phyloP scores from a whole-genome alignment of 2,797 vertebrate species.

The Danio kyathit region DNA sequence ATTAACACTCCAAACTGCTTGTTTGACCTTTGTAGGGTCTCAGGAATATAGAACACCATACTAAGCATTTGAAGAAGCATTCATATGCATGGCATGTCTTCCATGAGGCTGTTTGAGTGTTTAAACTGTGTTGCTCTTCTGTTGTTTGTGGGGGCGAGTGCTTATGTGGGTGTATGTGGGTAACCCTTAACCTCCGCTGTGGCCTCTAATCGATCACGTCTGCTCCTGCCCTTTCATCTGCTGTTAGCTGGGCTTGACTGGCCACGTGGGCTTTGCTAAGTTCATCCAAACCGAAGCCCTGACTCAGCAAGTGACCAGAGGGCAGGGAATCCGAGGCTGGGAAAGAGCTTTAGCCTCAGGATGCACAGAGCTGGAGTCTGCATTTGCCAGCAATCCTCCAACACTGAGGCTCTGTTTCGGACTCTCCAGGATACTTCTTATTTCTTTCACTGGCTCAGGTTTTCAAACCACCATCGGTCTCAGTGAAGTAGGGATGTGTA shows the following conservation, averaged over 20 bases:
- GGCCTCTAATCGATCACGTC: slow-evolving; percentile 38
- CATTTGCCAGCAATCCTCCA: slow-evolving; percentile 2
- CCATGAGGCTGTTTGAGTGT: slow-evolving; percentile 18
- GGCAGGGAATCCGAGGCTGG: slow-evolving; percentile 8
- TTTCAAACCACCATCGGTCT: slow-evolving; percentile 27
- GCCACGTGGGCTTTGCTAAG: slow-evolving; percentile 22
- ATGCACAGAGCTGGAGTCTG: slow-evolving; percentile 8
- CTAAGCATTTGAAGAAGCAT: slow-evolving; percentile 22
- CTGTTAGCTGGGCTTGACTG: slow-evolving; percentile 9
- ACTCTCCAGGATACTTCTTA: slow-evolving; percentile 24
- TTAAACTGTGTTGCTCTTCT: slow-evolving; percentile 2
- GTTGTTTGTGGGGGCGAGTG: slow-evolving; percentile 22
- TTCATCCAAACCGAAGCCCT: slow-evolving; percentile 38
- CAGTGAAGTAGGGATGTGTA: slow-evolving; percentile 28
- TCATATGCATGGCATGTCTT: slow-evolving; percentile 10
- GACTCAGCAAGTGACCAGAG: slow-evolving; percentile 42
- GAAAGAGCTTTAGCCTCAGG: slow-evolving; percentile 39
- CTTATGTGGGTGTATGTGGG: slow-evolving; percentile 44
- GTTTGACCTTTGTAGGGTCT: not conserved
- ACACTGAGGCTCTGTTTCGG: slow-evolving; percentile 25
- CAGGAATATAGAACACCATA: slow-evolving; percentile 15
- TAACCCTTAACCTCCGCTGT: slow-evolving; percentile 6
- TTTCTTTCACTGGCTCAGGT: slow-evolving; percentile 24
- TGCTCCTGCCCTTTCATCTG: slow-evolving; percentile 30
- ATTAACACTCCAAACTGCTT: not conserved